A percentile compares a stretch with the other conserved stretches of the same genome.
Evolutionary conservation across 2,113 vertebrate genomes (phyloP).

Genomic region (Hippocampus abdominalis): DNA sequence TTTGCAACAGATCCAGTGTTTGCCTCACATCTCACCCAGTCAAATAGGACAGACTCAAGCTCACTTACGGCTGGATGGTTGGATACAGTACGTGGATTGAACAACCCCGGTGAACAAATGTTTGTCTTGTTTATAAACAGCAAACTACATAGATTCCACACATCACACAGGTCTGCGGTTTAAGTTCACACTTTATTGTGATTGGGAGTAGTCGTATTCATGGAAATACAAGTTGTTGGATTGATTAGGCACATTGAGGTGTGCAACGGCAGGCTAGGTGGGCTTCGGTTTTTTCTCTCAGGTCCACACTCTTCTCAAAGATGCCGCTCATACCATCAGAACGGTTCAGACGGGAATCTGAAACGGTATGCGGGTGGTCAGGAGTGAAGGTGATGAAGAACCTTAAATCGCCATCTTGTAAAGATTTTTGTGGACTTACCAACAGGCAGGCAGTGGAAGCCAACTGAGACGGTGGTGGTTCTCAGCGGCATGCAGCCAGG

Average conservation of each 20-base stretch:
- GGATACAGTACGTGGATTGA: not conserved
- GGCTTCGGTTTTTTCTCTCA: constrained; percentile 52
- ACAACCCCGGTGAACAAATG: not conserved
- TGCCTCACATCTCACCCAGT: too few relatives aligned
- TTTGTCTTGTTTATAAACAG: not conserved
- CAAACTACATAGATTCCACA: not conserved
- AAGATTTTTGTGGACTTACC: constrained; percentile 56
- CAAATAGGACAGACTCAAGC: too few relatives aligned
- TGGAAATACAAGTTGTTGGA: constrained; percentile 5
- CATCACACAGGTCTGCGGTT: not conserved
- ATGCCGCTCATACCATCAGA: constrained; percentile 36
- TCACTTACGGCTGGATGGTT: not conserved
- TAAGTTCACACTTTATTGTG: constrained; percentile 4
- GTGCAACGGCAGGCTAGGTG: constrained; percentile 66
- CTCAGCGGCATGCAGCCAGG: constrained; percentile 60
- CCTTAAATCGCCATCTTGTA: not conserved
- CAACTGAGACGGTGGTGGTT: constrained; percentile 51
- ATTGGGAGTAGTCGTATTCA: not conserved
- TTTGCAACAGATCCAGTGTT: too few relatives aligned
- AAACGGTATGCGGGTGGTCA: constrained; percentile 15
- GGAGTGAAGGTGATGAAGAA: not conserved
- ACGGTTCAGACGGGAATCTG: constrained; percentile 47
- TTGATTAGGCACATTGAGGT: constrained; percentile 40
- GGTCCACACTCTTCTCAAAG: constrained; percentile 57
- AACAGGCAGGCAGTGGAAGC: constrained; percentile 69